Percentiles rank a stretch among this genome's conserved stretches.
Conservation (phyloP, 2,113 vertebrate genomes). For the Nerophis lumbriciformis region DNA sequence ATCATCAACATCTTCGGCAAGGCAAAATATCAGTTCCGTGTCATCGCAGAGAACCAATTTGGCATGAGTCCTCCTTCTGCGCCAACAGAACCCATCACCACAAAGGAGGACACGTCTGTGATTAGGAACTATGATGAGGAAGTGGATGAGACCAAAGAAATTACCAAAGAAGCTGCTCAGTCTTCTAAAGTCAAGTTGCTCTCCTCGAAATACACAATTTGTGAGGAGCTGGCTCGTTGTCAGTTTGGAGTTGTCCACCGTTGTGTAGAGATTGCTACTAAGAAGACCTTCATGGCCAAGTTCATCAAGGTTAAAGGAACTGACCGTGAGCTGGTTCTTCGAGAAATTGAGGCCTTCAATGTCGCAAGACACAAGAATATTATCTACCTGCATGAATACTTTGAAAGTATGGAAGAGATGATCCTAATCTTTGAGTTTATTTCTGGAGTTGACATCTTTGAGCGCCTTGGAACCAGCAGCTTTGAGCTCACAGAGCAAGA, state of each 20-base stretch:
- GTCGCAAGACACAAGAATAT: constrained; percentile 85
- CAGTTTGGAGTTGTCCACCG: constrained; percentile 93
- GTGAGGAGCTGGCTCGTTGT: constrained; percentile 91
- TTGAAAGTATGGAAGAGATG: constrained; percentile 96
- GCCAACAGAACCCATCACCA: constrained; percentile 87
- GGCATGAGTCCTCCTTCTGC: constrained; percentile 86
- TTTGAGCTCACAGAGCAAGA: constrained; percentile 95
- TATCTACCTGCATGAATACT: constrained; percentile 90
- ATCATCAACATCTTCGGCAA: constrained; percentile 94
- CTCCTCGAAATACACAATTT: constrained; percentile 86
- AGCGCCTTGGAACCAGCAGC: constrained; percentile 84
- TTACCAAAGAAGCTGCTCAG: constrained; percentile 80
- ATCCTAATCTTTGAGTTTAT: constrained; percentile 97
- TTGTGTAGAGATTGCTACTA: constrained; percentile 86
- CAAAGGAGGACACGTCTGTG: constrained; percentile 91
- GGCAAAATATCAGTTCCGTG: constrained; percentile 93
- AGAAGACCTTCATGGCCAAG: constrained; percentile 96
- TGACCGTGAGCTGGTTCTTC: constrained; percentile 90
- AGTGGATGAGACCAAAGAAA: constrained; percentile 86
- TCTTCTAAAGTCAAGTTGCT: constrained; percentile 88
- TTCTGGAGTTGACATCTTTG: constrained; percentile 95
- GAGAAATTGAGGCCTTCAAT: constrained; percentile 94
- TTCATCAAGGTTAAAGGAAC: constrained; percentile 96
- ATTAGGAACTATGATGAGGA: constrained; percentile 95
- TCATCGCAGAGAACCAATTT: constrained; percentile 96